phyloP scores from a whole-genome alignment of 2,888 invertebrate species.

The Drosophila macrospina region DNA sequence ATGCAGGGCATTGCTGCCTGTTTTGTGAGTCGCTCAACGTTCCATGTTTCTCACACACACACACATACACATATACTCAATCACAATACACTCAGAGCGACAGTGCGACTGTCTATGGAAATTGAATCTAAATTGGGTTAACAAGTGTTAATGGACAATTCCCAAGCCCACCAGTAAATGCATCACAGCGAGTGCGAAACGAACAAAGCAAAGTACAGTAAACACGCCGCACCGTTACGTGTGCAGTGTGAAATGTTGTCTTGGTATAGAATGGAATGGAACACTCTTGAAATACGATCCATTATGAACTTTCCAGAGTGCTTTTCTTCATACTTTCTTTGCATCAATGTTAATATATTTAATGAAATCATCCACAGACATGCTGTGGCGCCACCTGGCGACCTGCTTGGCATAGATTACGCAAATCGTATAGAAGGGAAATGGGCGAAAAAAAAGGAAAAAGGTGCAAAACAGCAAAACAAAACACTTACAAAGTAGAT shows the following conservation, averaged over 20 bases:
- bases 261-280: conserved; percentile 13
- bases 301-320: conserved; percentile 9
- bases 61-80: conserved; percentile 15
- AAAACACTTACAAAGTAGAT: conserved; percentile 35
- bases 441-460: neutral
- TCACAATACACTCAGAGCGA: conserved; percentile 26
- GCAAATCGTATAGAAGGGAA: conserved; percentile 50
- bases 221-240: conserved; percentile 45
- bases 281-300: conserved; percentile 6
- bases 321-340: conserved; percentile 15
- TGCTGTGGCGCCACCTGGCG: conserved; percentile 43
- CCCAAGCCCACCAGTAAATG: conserved; percentile 49
- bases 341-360: conserved; percentile 48
- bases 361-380: conserved; percentile 54
- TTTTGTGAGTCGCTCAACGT: conserved; percentile 56
- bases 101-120: conserved; percentile 71
- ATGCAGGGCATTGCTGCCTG: conserved; percentile 63
- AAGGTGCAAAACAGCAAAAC: conserved; percentile 18
- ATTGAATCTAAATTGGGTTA: conserved; percentile 81
- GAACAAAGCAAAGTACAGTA: conserved; percentile 57
- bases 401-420: conserved; percentile 55
- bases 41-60: conserved; percentile 30
- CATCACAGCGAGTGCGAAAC: conserved; percentile 25
- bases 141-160: conserved; percentile 82
- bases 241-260: neutral